phyloP scores from a whole-genome alignment of 2,113 vertebrate genomes.

The Nothocercus julius region DNA sequence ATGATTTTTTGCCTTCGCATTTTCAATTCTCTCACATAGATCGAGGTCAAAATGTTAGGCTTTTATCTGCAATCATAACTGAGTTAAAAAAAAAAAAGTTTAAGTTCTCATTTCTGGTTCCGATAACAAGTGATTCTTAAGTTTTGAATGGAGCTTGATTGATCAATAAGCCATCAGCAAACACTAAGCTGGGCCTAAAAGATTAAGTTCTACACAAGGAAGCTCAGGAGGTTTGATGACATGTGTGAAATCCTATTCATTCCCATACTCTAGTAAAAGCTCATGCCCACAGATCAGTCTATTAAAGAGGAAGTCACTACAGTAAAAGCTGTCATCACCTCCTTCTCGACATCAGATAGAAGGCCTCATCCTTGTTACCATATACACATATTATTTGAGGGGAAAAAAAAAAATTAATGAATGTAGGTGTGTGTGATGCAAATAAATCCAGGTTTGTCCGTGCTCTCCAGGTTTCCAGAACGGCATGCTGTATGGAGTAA shows the following conservation, averaged over 20 bases:
- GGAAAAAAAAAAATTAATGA: not conserved
- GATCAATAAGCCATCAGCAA: not conserved
- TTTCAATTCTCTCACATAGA: not conserved
- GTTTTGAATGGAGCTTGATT: not conserved
- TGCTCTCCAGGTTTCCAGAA: not conserved
- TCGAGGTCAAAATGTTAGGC: not conserved
- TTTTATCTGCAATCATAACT: not conserved
- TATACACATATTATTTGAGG: not conserved
- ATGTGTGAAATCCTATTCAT: not conserved
- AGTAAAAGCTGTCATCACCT: not conserved
- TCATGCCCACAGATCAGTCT: not conserved
- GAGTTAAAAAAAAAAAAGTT: not conserved
- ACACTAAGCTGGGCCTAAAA: not conserved
- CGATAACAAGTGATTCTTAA: not conserved
- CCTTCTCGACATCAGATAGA: not conserved
- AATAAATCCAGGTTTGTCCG: not conserved
- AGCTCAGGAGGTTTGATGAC: not conserved
- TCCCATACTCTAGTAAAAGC: not conserved
- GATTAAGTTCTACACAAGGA: not conserved
- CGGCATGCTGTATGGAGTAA: not conserved
- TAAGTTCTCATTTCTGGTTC: not conserved
- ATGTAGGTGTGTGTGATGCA: not conserved
- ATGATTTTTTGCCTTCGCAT: not conserved
- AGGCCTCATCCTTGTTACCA: not conserved
- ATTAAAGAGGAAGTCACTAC: not conserved